These are phyloP conservation scores for Semibalanus balanoides DNA, from an alignment of 1,140 invertebrate genomes.

Conservation along the genomic window DNA sequence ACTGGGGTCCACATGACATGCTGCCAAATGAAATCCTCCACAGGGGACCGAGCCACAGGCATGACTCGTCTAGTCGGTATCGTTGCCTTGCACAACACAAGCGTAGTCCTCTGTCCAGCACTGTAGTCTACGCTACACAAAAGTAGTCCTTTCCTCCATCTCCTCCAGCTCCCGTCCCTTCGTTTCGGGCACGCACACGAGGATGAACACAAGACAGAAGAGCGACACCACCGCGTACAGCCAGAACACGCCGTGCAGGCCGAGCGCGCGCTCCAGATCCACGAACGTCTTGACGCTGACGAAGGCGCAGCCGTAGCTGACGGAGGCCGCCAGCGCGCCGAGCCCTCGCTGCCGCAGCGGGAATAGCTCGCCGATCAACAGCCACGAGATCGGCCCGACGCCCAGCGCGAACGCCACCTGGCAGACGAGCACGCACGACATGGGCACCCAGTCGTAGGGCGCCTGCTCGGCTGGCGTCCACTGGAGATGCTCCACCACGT, in stretches of 20 bases:
- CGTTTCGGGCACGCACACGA: slow-evolving; percentile 76
- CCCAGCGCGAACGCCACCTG: slow-evolving; percentile 71
- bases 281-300: slow-evolving; percentile 75
- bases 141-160: slow-evolving; percentile 42
- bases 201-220: slow-evolving; percentile 64
- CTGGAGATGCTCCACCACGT: slow-evolving; percentile 35
- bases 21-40: too few relatives aligned
- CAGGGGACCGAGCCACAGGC: too few relatives aligned
- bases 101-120: too few relatives aligned
- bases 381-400: slow-evolving; percentile 75
- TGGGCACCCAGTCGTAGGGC: slow-evolving; percentile 57
- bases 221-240: slow-evolving; percentile 69
- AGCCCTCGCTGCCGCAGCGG: slow-evolving; percentile 66
- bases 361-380: slow-evolving; percentile 75
- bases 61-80: too few relatives aligned
- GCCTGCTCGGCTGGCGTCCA: slow-evolving; percentile 22
- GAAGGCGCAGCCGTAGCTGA: slow-evolving; percentile 76
- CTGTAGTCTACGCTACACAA: background rate
- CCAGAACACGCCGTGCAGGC: slow-evolving; percentile 71
- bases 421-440: slow-evolving; percentile 64
- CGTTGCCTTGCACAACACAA: too few relatives aligned
- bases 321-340: slow-evolving; percentile 65
- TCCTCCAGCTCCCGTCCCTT: slow-evolving; percentile 75
- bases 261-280: slow-evolving; percentile 55
- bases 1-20: too few relatives aligned